Base-by-base conservation (phyloP, 2,113 vertebrate species). In the Pycnonotus jocosus region DNA sequence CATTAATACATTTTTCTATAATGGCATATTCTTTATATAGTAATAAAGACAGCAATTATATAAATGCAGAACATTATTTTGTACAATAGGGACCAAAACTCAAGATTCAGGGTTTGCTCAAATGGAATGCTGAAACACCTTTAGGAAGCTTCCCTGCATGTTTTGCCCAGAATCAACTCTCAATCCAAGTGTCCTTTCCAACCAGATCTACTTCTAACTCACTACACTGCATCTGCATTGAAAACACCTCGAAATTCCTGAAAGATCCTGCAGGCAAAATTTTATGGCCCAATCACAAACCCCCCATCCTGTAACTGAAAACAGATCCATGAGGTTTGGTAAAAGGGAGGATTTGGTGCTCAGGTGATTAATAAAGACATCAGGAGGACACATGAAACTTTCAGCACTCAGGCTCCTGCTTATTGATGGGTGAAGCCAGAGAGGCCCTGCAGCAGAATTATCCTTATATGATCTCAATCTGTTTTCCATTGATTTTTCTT, bases 401-500 rank as follows among this genome's bases (percentile, higher is more conserved):
- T 25, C 3, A 65, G 51, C 57, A 53, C 33, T n/a, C 72, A 15
- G 50, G 47, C 72, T 77, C 31, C 72, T 86, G 27, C 38, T 66
- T 81, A 79, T 87, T 69, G 53, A 81, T 60, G 68, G 37, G 42
- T 56, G 56, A 96, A 86, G 62, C n/a, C 33, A 10, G 9, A 62
- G 53, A 58, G 64, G 54, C 57, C 38, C 64, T 73, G 65, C 18
- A 79, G 76, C 79, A 92, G 47, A 96, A 90, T 82, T 83, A 90
- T 71, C 76, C 66, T 65, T 81, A 48, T 27, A 85, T 62, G 50
- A 94, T 90, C 88, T 74, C 87, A 80, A 74, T 95, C 86, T 92
- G 84, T 47, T 96, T 89, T 62, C 62, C 80, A 97, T 95, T 70
- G 97, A 97, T 94, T 94, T 91, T 95, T 81, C 92, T 88, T 65